These are phyloP conservation scores for Drosophila multiciliata DNA, from an alignment of 2,888 invertebrate species.

Conservation along the genomic window DNA sequence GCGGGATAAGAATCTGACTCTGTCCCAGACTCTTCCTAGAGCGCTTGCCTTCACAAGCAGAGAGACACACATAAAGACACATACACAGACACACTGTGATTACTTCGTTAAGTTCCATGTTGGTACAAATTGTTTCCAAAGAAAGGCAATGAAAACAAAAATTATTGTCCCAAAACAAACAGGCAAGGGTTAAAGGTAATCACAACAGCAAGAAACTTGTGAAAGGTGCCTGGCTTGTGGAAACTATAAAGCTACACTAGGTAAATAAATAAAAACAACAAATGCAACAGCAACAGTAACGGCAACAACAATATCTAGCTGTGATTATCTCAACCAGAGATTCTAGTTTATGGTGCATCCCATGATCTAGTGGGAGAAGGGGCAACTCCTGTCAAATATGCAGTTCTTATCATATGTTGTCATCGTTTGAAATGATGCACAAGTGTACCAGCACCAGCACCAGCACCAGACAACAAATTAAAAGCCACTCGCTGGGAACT, in stretches of 20 bases:
- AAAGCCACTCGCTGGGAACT: conserved; percentile 74
- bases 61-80: conserved; percentile 23
- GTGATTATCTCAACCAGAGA: conserved; percentile 50
- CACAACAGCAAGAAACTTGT: conserved; percentile 68
- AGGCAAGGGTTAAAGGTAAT: conserved; percentile 76
- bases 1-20: conserved; percentile 73
- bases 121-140: conserved; percentile 80
- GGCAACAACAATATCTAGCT: conserved; percentile 31
- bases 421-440: conserved; percentile 64
- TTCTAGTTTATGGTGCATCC: conserved; percentile 62
- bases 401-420: conserved; percentile 69
- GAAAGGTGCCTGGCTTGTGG: conserved; percentile 64
- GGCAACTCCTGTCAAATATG: conserved; percentile 51
- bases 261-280: conserved; percentile 28
- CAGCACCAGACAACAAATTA: conserved; percentile 56
- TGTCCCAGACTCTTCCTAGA: conserved; percentile 36
- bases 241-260: conserved; percentile 50
- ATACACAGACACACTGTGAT: conserved; percentile 52
- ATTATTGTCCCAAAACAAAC: conserved; percentile 66
- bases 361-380: conserved; percentile 52
- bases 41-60: conserved; percentile 14
- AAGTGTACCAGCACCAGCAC: conserved; percentile 51
- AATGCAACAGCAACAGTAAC: not conserved
- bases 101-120: conserved; percentile 79
- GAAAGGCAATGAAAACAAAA: conserved; percentile 78